Evolutionary conservation across 2,797 vertebrate genomes (phyloP), one percentile per base, ranked within the genome.

Genomic region (Melanotaenia boesemani): DNA sequence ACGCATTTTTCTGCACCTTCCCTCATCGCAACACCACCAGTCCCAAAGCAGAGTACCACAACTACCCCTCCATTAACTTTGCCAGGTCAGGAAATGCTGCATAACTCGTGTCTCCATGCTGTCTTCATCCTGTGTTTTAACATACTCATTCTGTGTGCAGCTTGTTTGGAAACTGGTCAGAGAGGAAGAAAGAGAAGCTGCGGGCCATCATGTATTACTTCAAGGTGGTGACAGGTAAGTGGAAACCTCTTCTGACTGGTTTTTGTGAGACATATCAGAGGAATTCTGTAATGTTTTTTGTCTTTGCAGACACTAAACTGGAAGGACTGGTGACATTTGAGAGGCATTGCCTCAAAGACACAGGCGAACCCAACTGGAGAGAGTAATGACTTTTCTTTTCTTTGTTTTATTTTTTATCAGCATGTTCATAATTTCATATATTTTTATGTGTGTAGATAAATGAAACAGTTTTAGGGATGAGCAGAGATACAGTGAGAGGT

Each of bases 1-100:
- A 95, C 5, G 95, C 94, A 0, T 95, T 95, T 59, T 95, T 90
- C 88, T 95, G 94, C 86, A 94, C 94, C 0, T 95, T 94, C 75
- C 94, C 95, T 22, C 93, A 92, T 54, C 92, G 94, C 44, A 95
- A 94, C 81, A 0, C 79, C 18, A 63, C 55, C 2, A 1, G 0
- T 0, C 1, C 50, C 1, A 44, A 5, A 0, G 70, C 93, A 0
- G 92, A 95, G 77, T 95, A 93, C 63, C 3, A 16, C 81, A 76
- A 44, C 66, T 94, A 76, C 74, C 93, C 94, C 1, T 67, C 67
- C 76, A 95, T 95, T 22, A 95, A 95, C 91, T 95, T 95, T 89
- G 86, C 0, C 92, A 92, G 93, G 94, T 95, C 36, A 52, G 65
- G 4, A 52, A 4, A 24, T 5, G 0, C 28, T 24, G 1, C 0